Evolutionary conservation across 2,888 invertebrate genomes (phyloP).

Genomic region (Ectemnius lituratus): DNA sequence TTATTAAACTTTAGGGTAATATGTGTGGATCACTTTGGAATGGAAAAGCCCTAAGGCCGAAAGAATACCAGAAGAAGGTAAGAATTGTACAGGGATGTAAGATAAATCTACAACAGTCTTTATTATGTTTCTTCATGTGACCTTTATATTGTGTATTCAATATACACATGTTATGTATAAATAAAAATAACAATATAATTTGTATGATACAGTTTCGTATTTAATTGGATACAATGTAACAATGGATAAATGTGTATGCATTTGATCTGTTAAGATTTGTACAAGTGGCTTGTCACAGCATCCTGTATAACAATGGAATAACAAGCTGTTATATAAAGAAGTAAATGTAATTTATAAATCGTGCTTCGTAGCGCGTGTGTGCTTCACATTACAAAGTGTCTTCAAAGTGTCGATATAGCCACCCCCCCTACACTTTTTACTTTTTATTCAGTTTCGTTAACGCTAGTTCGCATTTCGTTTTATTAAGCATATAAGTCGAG

Average conservation of each 20-base stretch:
- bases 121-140: conserved; percentile 72
- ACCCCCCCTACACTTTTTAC: conserved; percentile 24
- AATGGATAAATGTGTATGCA: conserved; percentile 69
- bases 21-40: neutral
- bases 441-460: conserved; percentile 46
- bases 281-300: conserved; percentile 68
- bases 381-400: conserved; percentile 43
- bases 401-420: conserved; percentile 34
- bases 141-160: conserved; percentile 65
- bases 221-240: conserved; percentile 73
- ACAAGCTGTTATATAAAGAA: conserved; percentile 56
- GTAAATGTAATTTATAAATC: conserved; percentile 55
- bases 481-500: conserved; percentile 41
- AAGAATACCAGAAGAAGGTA: conserved; percentile 6
- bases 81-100: conserved; percentile 31
- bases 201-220: conserved; percentile 71
- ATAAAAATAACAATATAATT: conserved; percentile 75
- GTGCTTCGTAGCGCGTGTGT: conserved; percentile 54
- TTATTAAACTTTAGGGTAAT: no score
- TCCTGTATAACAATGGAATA: conserved; percentile 65
- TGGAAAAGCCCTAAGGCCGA: neutral
- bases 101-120: conserved; percentile 76
- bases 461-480: conserved; percentile 33
- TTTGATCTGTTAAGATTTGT: conserved; percentile 68
- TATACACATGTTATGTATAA: conserved; percentile 69